Evolutionary conservation across 2,888 invertebrate genomes (phyloP).

Genomic region (Eupithecia abbreviata): DNA sequence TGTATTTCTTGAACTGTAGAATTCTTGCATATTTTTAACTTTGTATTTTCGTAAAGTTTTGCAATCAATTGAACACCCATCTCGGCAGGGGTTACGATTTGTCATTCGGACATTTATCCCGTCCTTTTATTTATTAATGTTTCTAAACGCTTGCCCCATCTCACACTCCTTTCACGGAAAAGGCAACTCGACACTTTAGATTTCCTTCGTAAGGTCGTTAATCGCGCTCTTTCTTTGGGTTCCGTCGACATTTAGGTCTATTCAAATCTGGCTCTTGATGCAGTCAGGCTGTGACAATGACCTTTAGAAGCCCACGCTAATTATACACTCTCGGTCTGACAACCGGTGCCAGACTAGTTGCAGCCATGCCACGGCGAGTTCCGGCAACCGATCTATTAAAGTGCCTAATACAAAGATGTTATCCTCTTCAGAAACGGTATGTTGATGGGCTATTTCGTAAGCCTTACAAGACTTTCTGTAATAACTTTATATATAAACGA

Average conservation of each 20-base stretch:
- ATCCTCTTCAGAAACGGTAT: slow-evolving; percentile 37
- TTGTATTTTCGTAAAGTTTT: background rate
- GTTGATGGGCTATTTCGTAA: slow-evolving; percentile 23
- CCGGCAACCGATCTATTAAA: slow-evolving; percentile 53
- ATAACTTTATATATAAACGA: background rate
- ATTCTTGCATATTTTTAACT: background rate
- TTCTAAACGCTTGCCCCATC: slow-evolving; percentile 6
- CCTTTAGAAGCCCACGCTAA: slow-evolving; percentile 82
- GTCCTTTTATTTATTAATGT: slow-evolving; percentile 10
- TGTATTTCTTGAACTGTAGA: background rate
- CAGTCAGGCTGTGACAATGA: slow-evolving; percentile 79
- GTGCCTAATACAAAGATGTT: slow-evolving; percentile 51
- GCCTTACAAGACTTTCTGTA: slow-evolving; percentile 1
- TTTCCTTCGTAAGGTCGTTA: slow-evolving; percentile 1
- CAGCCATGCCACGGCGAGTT: slow-evolving; percentile 62
- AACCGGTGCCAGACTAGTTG: slow-evolving; percentile 69
- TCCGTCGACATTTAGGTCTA: slow-evolving; percentile 60
- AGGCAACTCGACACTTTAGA: slow-evolving; percentile 10
- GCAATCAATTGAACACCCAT: slow-evolving; percentile 11
- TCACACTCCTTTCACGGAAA: slow-evolving; percentile 18
- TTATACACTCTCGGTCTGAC: slow-evolving; percentile 72
- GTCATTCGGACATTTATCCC: slow-evolving; percentile 16
- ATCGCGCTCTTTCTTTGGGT: slow-evolving; percentile 27
- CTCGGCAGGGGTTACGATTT: slow-evolving; percentile 17
- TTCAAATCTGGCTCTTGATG: slow-evolving; percentile 66